Base-by-base conservation (phyloP, 2,888 invertebrate species). In the Anagyrus pseudococci region DNA sequence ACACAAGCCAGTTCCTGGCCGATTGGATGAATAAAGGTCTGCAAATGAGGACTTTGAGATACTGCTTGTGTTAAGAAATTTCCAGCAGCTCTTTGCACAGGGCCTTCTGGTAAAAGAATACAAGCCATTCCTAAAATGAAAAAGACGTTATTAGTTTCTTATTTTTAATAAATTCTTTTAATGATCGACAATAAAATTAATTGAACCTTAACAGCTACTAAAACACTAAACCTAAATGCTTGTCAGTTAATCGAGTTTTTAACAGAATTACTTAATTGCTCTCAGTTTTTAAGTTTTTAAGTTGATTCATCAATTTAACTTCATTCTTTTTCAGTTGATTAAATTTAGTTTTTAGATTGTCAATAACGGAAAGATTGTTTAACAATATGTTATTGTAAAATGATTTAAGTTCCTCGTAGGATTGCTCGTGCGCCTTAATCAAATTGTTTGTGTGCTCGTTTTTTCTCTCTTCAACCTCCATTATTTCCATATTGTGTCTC, bases 331-430 rank as follows among this genome's bases (percentile, higher is more conserved):
- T 66, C 8, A 66, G 23, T 40, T 25, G 13, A 26, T 33, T 50
- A 46, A 64, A 66, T 54, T 62, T 67, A 77, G 88, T 89, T 84
- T 96, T 97, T 37, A 97, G 83, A 70, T 92, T 92, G 76, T 92
- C 92, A 63, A 97, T 96, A 2, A 97, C 83, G 0, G 94, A 93
- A 68, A 97, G 84, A 82, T 97, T 97, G 79, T 96, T 96, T 15
- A 95, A 83, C 0, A 95, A 95, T 56, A 97, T 96, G 73, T 96
- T 95, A 74, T 96, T 96, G 76, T 96, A 98, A 82, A 96, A 97
- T 80, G 91, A 93, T 79, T 96, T 96, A 83, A 97, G 89, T 78
- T 96, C 94, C 46, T 88, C 86, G 77, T 95, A 94, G 0, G 93
- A 90, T 71, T 87, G 87, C 67, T 94, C 94, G 75, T 98, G 96